phyloP scores from a whole-genome alignment of 2,888 invertebrate species.

The Rhagophthalmus giganteus region DNA sequence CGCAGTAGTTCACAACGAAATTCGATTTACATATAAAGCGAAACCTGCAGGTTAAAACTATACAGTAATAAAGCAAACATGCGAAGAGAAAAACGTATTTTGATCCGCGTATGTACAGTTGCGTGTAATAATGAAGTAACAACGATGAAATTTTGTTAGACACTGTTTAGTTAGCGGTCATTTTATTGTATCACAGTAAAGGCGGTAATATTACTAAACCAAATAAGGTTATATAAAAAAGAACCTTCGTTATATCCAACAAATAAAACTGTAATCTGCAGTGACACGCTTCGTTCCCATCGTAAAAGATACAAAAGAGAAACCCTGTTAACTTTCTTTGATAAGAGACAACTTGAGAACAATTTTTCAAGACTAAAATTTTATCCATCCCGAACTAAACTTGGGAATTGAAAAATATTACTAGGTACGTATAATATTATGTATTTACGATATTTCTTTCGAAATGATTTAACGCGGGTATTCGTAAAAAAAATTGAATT shows the following conservation, averaged over 20 bases:
- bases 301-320: slow-evolving; percentile 23
- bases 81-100: background rate
- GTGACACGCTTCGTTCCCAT: slow-evolving; percentile 19
- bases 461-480: no score
- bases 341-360: slow-evolving; percentile 16
- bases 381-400: slow-evolving; percentile 4
- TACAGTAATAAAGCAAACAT: background rate
- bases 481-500: no score
- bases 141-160: background rate
- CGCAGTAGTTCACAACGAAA: no score
- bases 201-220: slow-evolving; percentile 3
- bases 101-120: background rate
- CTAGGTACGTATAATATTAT: background rate
- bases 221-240: slow-evolving; percentile 11
- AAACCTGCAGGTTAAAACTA: background rate
- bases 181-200: slow-evolving; percentile 1
- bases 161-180: background rate
- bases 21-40: no score
- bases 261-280: slow-evolving; percentile 22
- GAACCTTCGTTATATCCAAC: slow-evolving; percentile 16
- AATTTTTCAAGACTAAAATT: slow-evolving; percentile 14
- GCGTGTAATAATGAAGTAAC: background rate
- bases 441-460: no score
- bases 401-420: background rate
- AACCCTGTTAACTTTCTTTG: slow-evolving; percentile 24